phyloP scores from a whole-genome alignment of 2,888 invertebrate species.

The Plemyria rubiginata region DNA sequence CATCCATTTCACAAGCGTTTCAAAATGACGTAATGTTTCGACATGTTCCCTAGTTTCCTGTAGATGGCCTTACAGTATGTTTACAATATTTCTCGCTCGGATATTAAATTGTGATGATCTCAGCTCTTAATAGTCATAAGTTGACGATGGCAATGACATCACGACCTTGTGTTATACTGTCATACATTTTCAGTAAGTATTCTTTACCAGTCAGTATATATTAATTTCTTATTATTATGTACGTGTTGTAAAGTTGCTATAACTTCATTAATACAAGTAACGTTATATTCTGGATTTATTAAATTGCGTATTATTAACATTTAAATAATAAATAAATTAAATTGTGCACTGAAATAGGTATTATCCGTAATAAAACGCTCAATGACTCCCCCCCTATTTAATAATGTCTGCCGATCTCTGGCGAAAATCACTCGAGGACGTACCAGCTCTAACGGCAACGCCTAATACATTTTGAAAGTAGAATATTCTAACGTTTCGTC shows the following conservation, averaged over 20 bases:
- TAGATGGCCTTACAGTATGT: constrained; percentile 41
- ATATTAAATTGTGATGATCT: constrained; percentile 71
- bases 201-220: not conserved
- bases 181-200: constrained; percentile 19
- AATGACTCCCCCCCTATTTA: no score
- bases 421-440: not conserved
- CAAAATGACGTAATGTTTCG: constrained; percentile 32
- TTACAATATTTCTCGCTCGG: constrained; percentile 49
- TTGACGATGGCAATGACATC: constrained; percentile 72
- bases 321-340: no score
- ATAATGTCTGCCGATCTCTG: no score
- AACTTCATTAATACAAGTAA: not conserved
- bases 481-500: constrained; percentile 32
- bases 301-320: no score
- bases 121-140: constrained; percentile 61
- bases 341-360: no score
- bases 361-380: no score
- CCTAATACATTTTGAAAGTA: constrained; percentile 12
- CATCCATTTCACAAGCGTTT: not conserved
- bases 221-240: not conserved
- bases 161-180: constrained; percentile 51
- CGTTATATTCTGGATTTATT: not conserved
- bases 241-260: not conserved
- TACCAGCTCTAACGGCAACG: not conserved
- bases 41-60: constrained; percentile 30